These are phyloP conservation scores for Nomada goodeniana DNA, from an alignment of 2,888 invertebrate species.

Conservation along the genomic window DNA sequence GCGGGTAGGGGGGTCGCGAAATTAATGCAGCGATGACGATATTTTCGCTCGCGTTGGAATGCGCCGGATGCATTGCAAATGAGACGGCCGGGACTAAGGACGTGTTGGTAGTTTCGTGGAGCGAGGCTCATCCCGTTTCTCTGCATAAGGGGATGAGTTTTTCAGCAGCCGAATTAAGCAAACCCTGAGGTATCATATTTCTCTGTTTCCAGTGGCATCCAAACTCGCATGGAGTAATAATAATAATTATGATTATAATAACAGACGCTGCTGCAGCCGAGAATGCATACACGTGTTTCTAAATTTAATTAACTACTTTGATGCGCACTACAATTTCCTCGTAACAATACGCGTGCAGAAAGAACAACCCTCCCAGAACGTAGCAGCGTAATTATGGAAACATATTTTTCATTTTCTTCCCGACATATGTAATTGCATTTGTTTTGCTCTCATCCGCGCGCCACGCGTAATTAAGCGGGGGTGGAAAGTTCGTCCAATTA, in stretches of 20 bases:
- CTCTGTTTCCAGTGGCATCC: no score
- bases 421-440: conserved; percentile 1
- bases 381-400: neutral
- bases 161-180: neutral
- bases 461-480: conserved; percentile 1
- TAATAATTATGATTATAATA: neutral
- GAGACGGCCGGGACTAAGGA: no score
- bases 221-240: neutral
- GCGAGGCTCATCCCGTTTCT: neutral
- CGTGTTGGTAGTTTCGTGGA: neutral
- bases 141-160: neutral
- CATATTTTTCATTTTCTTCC: neutral
- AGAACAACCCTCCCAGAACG: neutral
- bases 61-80: neutral
- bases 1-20: neutral
- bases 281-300: no score
- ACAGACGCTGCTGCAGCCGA: neutral
- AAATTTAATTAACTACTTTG: conserved; percentile 11
- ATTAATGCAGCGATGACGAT: neutral
- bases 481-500: conserved; percentile 13
- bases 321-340: neutral
- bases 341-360: neutral
- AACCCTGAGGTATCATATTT: neutral
- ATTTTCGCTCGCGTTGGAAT: neutral
- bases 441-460: neutral